Evolutionary conservation across 2,113 vertebrate genomes (phyloP), one percentile per base, ranked within the genome.

Genomic region (Motacilla tschutschensis): DNA sequence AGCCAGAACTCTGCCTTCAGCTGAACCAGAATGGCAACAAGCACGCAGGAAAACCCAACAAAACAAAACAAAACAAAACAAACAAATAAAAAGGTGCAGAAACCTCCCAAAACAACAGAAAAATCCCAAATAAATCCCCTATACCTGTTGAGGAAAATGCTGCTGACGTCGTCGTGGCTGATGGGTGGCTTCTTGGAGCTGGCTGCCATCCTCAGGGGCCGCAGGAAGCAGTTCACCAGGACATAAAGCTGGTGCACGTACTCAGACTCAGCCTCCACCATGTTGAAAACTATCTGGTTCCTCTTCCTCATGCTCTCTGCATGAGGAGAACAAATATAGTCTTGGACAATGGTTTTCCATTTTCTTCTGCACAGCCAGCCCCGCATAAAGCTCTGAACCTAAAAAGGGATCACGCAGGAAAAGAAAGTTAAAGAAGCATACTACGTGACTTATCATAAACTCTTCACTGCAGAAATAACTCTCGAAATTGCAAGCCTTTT

Each of bases 321-420:
- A 21, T 99, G 99, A n/a, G 99, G 99, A 58, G 99, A 99, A 83
- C 99, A 99, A 93, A 99, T 99, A 92, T 99, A 99, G 94, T 99
- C 99, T 94, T 99, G 99, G 43, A 99, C 99, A 10, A 99, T 99
- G 87, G 98, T 99, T 96, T 99, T 99, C 99, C 99, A 99, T 95
- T 99, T 99, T 91, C 99, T 98, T 93, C 99, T 97, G 83, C 99
- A 99, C 41, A 99, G 95, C 99, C 99, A 99, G 54, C 99, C 99
- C 17, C 99, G 95, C 99, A 99, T 99, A 95, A 99, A 99, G 93
- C 99, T 99, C 96, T 99, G 99, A 79, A 99, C 99, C 99, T 99
- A 86, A 59, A 75, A 84, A 69, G 17, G 35, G 29, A 71, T 19
- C 50, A 83, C 15, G 33, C 9, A 88, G 53, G 66, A 76, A 59